Evolutionary conservation across 2,888 invertebrate genomes (phyloP).

Genomic region (Megamerina dolium): DNA sequence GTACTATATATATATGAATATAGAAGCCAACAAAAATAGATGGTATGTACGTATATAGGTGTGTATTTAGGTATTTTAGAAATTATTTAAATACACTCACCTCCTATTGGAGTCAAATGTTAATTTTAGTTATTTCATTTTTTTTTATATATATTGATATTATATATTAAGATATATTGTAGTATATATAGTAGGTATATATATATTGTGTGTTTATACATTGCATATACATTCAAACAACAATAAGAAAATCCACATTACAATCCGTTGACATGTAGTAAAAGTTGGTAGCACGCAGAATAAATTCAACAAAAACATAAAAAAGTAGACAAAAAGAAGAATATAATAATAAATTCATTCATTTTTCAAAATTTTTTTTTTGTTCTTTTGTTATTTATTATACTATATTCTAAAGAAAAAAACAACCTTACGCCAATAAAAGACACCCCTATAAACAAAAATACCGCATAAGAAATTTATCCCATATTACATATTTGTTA

Average conservation of each 20-base stretch:
- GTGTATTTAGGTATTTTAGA: no score
- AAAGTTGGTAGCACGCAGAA: conserved; percentile 14
- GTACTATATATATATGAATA: no score
- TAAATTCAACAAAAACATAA: conserved; percentile 10
- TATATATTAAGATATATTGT: conserved; percentile 22
- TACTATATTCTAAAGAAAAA: no score
- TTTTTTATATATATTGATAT: conserved; percentile 7
- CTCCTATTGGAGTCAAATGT: conserved; percentile 30
- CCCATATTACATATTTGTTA: no score
- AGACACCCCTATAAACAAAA: no score
- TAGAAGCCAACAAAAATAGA: no score
- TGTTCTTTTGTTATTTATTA: no score
- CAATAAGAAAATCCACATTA: conserved; percentile 13
- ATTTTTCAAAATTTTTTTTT: no score
- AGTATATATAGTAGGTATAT: neutral
- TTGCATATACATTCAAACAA: neutral
- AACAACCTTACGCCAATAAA: no score
- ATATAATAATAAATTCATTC: conserved; percentile 19
- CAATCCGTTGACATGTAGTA: conserved; percentile 18
- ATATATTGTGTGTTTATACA: no score
- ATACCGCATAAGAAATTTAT: no score
- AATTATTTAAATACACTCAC: conserved; percentile 39
- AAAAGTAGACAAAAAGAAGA: conserved; percentile 20
- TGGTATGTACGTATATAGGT: no score
- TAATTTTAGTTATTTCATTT: conserved; percentile 13